Conservation (phyloP, 2,888 invertebrate species). For the Chrysopilus asiliformis region DNA sequence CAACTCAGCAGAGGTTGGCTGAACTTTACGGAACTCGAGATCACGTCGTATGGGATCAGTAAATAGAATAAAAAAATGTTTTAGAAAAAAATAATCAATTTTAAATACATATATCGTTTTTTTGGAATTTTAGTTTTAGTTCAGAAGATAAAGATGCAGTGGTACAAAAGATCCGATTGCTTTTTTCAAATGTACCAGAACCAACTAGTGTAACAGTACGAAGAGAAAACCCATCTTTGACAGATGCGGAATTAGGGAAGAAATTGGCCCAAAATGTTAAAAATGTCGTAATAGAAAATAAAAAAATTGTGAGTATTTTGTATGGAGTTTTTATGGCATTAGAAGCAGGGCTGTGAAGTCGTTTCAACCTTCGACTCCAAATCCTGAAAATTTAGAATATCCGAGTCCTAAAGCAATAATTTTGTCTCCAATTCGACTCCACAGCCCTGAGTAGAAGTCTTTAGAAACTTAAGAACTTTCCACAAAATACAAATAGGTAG, state of each 20-base stretch:
- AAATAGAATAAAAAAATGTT: constrained; percentile 18
- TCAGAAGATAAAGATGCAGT: background rate
- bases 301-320: constrained; percentile 5
- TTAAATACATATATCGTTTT: background rate
- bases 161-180: background rate
- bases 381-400: too few species aligned
- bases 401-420: too few species aligned
- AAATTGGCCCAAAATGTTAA: too few species aligned
- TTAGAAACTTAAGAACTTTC: too few species aligned
- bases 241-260: too few species aligned
- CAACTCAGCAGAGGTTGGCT: constrained; percentile 24
- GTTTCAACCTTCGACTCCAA: background rate
- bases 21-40: constrained; percentile 19
- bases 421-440: too few species aligned
- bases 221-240: too few species aligned
- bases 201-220: too few species aligned
- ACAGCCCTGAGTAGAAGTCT: too few species aligned
- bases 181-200: background rate
- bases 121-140: constrained; percentile 1
- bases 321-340: too few species aligned
- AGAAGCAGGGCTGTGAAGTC: background rate
- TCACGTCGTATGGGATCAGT: constrained; percentile 26
- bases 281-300: background rate
- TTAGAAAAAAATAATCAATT: too few species aligned
- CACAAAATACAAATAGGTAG: too few species aligned